Base-by-base conservation (phyloP, 2,113 vertebrate genomes). In the Noctilio leporinus region DNA sequence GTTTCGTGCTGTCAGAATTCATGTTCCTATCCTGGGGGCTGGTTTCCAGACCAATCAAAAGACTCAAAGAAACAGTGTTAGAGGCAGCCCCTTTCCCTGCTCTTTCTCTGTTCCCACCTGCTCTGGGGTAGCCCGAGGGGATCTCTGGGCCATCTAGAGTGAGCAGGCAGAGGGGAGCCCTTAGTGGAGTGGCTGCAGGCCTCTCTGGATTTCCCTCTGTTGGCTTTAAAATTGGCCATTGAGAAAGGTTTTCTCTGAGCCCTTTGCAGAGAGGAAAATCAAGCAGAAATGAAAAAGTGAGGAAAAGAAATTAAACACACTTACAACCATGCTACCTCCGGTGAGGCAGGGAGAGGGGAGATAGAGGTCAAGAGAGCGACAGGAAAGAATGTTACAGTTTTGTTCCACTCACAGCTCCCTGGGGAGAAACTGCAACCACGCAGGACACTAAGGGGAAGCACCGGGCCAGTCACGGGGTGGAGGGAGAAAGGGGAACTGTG, bases 241-340 rank as follows among this genome's bases (percentile, higher is more conserved):
- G 49, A 86, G 67, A 69, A 86, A 73, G n/a, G 30, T 86, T 49
- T 81, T 89, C 35, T 20, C 43, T 47, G 72, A 51, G 19, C 10
- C 11, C n/a, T 73, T 75, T 33, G 33, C 4, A 51, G n/a, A 69
- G 62, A 64, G 30, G 70, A 86, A 86, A 90, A 45, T 38, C 49
- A 89, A 33, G 20, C 4, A 65, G 62, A 91, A 40, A 38, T 64
- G 51, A 0, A 55, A 86, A 38, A 70, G 45, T 16, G 65, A 73
- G 62, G 51, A 84, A 83, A 73, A 64, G 10, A 38, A 16, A 10
- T 77, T 77, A 35, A 51, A 19, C 40, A 78, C 19, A 19, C 3
- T 20, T 59, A 33, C 40, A 73, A 53, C 65, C 53, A 20, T n/a
- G 4, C 22, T 53, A 43, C 57, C 26, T 33, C 24, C 38, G 26